Conservation (phyloP, 2,113 vertebrate species). For the Corydoras sp. region DNA sequence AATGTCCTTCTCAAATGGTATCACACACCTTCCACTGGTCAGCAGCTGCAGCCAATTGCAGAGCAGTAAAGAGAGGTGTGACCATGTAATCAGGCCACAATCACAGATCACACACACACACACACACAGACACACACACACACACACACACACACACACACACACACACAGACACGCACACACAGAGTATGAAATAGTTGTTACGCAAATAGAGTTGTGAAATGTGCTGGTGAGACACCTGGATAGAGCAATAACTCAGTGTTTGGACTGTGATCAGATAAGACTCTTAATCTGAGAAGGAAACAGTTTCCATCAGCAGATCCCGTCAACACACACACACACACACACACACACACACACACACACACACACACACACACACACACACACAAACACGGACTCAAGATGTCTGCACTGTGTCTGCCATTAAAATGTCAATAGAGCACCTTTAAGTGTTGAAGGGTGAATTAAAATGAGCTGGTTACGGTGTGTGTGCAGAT, state of each 20-base stretch:
- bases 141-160: too few relatives aligned
- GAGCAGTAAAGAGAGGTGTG: conserved; percentile 17
- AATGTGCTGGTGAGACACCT: not conserved
- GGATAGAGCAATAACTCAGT: too few relatives aligned
- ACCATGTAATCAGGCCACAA: not conserved
- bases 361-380: too few relatives aligned
- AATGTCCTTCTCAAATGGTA: too few relatives aligned
- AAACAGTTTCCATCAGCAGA: too few relatives aligned
- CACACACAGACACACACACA: not conserved
- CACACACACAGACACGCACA: not conserved
- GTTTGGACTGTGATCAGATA: not conserved
- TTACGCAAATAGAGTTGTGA: not conserved
- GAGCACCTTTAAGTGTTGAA: too few relatives aligned
- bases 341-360: too few relatives aligned
- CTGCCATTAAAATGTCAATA: too few relatives aligned
- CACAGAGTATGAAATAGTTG: not conserved
- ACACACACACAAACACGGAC: too few relatives aligned
- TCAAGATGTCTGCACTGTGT: too few relatives aligned
- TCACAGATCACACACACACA: not conserved
- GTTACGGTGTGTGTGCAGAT: not conserved
- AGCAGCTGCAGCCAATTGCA: conserved; percentile 33
- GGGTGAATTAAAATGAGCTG: not conserved
- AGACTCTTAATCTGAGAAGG: too few relatives aligned
- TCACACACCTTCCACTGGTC: conserved; percentile 14
- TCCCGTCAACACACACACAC: too few relatives aligned